Evolutionary conservation across 2,113 vertebrate genomes (phyloP).

Genomic region (Xenopus laevis): DNA sequence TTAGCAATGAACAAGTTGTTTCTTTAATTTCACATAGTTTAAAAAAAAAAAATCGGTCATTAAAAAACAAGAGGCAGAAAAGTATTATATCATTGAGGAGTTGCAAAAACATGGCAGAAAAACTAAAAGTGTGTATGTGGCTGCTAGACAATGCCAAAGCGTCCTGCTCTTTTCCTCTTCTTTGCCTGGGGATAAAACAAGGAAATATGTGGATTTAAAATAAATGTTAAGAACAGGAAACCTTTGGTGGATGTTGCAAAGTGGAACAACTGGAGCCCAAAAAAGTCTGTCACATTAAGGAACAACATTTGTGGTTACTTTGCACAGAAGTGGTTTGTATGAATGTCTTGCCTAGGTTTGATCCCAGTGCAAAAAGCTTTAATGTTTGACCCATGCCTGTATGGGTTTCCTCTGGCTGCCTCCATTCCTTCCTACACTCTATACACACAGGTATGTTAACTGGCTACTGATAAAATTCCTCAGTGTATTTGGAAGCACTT

Average conservation of each 20-base stretch:
- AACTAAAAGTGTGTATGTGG: slow-evolving; percentile 8
- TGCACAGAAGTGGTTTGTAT: not conserved
- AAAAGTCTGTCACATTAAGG: no score
- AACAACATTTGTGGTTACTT: not conserved
- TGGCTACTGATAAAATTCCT: no score
- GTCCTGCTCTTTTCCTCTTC: slow-evolving; percentile 86
- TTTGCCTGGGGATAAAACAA: slow-evolving; percentile 72
- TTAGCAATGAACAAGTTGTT: slow-evolving; percentile 7
- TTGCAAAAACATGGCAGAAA: slow-evolving; percentile 5
- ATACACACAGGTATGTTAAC: no score
- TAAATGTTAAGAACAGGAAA: not conserved
- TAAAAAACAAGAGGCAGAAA: slow-evolving; percentile 26
- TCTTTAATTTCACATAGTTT: slow-evolving; percentile 47
- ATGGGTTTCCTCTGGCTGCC: no score
- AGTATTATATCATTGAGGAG: not conserved
- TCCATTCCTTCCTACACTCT: no score
- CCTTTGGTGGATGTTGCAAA: no score
- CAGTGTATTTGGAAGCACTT: no score
- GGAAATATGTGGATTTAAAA: not conserved
- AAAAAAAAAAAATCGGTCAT: slow-evolving; percentile 47
- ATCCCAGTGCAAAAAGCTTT: no score
- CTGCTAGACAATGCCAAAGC: slow-evolving; percentile 79
- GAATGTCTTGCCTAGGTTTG: no score
- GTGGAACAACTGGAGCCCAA: not conserved
- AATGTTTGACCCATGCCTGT: no score